Evolutionary conservation across 1,140 invertebrate species (phyloP).

Genomic region (Parapsyche elsis): DNA sequence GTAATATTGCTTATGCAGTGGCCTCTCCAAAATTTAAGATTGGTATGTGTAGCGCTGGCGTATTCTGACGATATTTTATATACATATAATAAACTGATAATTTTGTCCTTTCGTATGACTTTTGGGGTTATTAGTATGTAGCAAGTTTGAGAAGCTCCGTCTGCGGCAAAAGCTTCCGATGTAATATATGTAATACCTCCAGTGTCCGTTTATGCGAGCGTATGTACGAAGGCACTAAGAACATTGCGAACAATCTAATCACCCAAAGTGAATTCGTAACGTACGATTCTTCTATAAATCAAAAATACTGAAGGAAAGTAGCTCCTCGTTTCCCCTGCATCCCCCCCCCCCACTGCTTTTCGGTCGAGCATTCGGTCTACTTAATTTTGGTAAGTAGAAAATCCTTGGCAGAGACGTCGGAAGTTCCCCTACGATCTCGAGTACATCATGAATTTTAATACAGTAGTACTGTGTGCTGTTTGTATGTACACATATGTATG

Average conservation of each 20-base stretch:
- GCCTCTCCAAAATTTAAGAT: too few relatives aligned
- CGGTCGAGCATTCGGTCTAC: not conserved
- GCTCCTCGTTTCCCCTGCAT: not conserved
- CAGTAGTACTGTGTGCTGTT: not conserved
- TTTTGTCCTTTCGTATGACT: too few relatives aligned
- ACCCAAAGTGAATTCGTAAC: constrained; percentile 40
- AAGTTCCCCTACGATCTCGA: not conserved
- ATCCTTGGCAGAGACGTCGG: constrained; percentile 32
- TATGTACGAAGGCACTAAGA: too few relatives aligned
- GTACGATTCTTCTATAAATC: constrained; percentile 38
- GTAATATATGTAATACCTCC: not conserved
- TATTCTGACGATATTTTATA: too few relatives aligned
- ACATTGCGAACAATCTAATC: constrained; percentile 37
- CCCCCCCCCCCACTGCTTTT: not conserved
- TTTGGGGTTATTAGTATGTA: too few relatives aligned
- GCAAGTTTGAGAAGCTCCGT: too few relatives aligned
- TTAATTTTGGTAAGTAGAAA: constrained; percentile 47
- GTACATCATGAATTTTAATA: constrained; percentile 26
- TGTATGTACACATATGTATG: not conserved
- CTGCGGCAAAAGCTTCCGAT: too few relatives aligned
- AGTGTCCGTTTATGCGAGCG: too few relatives aligned
- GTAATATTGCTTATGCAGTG: too few relatives aligned
- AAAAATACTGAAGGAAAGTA: constrained; percentile 17
- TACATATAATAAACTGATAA: too few relatives aligned
- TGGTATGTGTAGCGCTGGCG: too few relatives aligned